Percentiles rank a stretch among this genome's conserved stretches.
phyloP scores from a whole-genome alignment of 2,888 invertebrate species.

The Tetheella fluctuosa region DNA sequence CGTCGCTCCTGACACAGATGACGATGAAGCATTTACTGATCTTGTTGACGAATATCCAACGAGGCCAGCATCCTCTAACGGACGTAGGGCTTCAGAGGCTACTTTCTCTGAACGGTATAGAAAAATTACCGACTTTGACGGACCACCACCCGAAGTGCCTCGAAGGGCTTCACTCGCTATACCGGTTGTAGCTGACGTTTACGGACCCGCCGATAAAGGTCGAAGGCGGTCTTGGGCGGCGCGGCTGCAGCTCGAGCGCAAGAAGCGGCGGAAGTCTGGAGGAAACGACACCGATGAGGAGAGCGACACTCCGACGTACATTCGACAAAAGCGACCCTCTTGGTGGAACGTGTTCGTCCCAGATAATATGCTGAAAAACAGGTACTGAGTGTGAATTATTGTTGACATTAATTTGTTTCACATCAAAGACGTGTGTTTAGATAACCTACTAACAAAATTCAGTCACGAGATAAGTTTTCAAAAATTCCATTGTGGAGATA shows the following conservation, averaged over 20 bases:
- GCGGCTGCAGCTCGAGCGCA: slow-evolving; percentile 79
- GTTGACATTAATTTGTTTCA: slow-evolving; percentile 15
- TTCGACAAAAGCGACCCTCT: slow-evolving; percentile 89
- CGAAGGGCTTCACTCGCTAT: slow-evolving; percentile 78
- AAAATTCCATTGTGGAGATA: slow-evolving; percentile 18
- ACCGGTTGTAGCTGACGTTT: slow-evolving; percentile 62
- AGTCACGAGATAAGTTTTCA: slow-evolving; percentile 14
- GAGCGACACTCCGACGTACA: slow-evolving; percentile 72
- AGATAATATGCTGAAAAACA: slow-evolving; percentile 88
- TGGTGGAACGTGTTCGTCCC: slow-evolving; percentile 96
- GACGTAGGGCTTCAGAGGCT: slow-evolving; percentile 77
- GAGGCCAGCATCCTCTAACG: slow-evolving; percentile 61
- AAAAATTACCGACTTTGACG: slow-evolving; percentile 74
- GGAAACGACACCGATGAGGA: slow-evolving; percentile 74
- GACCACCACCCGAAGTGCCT: slow-evolving; percentile 69
- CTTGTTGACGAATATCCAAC: slow-evolving; percentile 53
- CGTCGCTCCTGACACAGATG: slow-evolving; percentile 66
- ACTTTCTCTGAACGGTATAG: slow-evolving; percentile 77
- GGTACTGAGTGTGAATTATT: slow-evolving; percentile 68
- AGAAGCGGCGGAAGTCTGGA: slow-evolving; percentile 83
- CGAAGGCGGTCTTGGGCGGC: slow-evolving; percentile 87
- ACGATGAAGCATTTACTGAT: slow-evolving; percentile 71
- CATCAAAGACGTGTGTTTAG: slow-evolving; percentile 15
- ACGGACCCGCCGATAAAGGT: slow-evolving; percentile 76
- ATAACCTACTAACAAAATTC: slow-evolving; percentile 18